Evolutionary conservation across 2,888 invertebrate genomes (phyloP).

Genomic region (Cybosia mesomella): DNA sequence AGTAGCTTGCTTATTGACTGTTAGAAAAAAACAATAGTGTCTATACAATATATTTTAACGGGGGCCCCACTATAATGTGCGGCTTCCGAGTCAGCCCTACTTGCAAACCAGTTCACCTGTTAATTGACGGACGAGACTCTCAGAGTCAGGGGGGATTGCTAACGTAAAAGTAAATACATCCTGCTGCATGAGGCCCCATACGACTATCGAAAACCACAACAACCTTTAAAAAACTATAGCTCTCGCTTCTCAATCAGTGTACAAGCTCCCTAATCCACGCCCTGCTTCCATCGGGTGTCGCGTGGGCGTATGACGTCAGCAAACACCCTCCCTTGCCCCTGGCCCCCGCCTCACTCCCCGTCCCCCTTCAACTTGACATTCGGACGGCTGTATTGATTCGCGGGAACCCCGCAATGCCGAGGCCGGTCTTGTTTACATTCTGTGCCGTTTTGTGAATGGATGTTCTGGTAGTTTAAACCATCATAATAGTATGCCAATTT

Average conservation of each 20-base stretch:
- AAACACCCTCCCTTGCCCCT: conserved; percentile 12
- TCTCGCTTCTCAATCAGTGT: conserved; percentile 20
- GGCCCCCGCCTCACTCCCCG: conserved; percentile 20
- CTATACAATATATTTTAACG: too few relatives aligned
- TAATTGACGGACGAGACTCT: too few relatives aligned
- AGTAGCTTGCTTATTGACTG: not conserved
- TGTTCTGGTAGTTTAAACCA: conserved; percentile 25
- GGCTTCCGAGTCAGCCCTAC: too few relatives aligned
- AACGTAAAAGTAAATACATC: too few relatives aligned
- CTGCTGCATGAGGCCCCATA: too few relatives aligned
- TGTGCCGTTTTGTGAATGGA: conserved; percentile 57
- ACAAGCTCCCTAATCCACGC: conserved; percentile 36
- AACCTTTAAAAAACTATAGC: not conserved
- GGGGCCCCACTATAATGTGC: too few relatives aligned
- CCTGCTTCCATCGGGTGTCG: conserved; percentile 46
- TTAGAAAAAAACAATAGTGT: too few relatives aligned
- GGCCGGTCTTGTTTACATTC: conserved; percentile 63
- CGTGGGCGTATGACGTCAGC: conserved; percentile 71
- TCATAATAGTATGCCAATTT: conserved; percentile 14
- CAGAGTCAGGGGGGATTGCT: too few relatives aligned
- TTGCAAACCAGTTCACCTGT: too few relatives aligned
- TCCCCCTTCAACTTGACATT: conserved; percentile 75
- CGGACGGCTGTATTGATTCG: conserved; percentile 67
- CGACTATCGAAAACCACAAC: too few relatives aligned
- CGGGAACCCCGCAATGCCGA: conserved; percentile 60